These are phyloP conservation scores for Canis aureus DNA, from an alignment of 2,113 vertebrate species.

Conservation along the genomic window DNA sequence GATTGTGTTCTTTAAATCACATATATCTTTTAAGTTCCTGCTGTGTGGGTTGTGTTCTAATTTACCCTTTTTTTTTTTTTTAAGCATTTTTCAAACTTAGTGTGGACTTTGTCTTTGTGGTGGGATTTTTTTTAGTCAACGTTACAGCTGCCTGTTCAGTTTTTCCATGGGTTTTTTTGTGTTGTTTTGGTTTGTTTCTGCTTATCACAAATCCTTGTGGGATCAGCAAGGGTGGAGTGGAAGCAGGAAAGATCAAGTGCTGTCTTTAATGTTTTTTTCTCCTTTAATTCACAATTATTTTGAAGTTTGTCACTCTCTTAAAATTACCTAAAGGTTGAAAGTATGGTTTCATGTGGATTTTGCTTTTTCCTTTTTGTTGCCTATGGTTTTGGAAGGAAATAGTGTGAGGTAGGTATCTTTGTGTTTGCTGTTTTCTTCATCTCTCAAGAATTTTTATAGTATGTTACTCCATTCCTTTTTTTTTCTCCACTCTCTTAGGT, in stretches of 20 bases:
- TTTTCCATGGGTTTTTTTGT: neutral
- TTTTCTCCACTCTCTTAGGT: neutral
- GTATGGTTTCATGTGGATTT: neutral
- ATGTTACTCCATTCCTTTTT: neutral
- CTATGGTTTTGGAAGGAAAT: neutral
- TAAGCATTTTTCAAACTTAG: neutral
- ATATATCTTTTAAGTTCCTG: neutral
- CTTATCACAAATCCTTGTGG: neutral
- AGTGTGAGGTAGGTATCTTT: neutral
- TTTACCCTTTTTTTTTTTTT: neutral
- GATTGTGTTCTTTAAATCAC: neutral
- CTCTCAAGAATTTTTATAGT: constrained; percentile 9
- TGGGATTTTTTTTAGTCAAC: neutral
- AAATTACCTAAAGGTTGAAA: neutral
- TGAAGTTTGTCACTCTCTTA: constrained; percentile 1
- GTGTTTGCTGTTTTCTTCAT: neutral
- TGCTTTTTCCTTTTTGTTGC: neutral
- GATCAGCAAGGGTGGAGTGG: neutral
- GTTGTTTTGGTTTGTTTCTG: neutral
- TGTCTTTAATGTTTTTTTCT: neutral
- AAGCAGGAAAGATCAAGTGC: neutral
- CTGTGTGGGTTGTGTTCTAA: neutral
- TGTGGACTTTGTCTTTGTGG: neutral
- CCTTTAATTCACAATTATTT: neutral
- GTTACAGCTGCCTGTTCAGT: neutral